phyloP scores from a whole-genome alignment of 2,888 invertebrate genomes.

The Drosophila maculinotata region DNA sequence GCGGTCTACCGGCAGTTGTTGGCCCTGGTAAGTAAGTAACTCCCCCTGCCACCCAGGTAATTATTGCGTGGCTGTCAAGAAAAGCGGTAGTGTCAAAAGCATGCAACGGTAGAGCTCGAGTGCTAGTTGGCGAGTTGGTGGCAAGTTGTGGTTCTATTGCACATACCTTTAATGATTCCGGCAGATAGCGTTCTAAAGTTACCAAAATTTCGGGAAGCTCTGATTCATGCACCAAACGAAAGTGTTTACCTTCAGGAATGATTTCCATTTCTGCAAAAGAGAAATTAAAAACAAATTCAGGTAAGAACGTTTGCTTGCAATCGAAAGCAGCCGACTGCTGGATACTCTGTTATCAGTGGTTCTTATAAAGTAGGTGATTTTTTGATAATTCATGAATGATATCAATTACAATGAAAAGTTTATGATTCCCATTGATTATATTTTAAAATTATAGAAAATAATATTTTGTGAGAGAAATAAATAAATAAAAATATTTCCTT shows the following conservation, averaged over 20 bases:
- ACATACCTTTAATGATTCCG: slow-evolving; percentile 93
- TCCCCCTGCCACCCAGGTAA: slow-evolving; percentile 38
- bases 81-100: slow-evolving; percentile 13
- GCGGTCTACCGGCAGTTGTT: slow-evolving; percentile 43
- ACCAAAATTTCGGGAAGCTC: slow-evolving; percentile 93
- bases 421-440: too few relatives aligned
- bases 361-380: background rate
- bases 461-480: too few relatives aligned
- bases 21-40: slow-evolving; percentile 7
- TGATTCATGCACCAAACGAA: slow-evolving; percentile 93
- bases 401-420: too few relatives aligned
- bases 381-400: too few relatives aligned
- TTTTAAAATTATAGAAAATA: too few relatives aligned
- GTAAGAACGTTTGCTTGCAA: background rate
- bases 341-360: too few relatives aligned
- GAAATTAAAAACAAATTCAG: slow-evolving; percentile 12
- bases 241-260: slow-evolving; percentile 93
- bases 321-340: too few relatives aligned
- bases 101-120: slow-evolving; percentile 14
- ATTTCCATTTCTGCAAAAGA: slow-evolving; percentile 91
- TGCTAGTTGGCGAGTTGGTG: slow-evolving; percentile 14
- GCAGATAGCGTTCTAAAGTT: slow-evolving; percentile 92
- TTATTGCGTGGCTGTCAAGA: slow-evolving; percentile 56
- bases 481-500: too few relatives aligned
- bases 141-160: background rate